Conservation (phyloP, 2,888 invertebrate genomes). For the Rhagonycha fulva region DNA sequence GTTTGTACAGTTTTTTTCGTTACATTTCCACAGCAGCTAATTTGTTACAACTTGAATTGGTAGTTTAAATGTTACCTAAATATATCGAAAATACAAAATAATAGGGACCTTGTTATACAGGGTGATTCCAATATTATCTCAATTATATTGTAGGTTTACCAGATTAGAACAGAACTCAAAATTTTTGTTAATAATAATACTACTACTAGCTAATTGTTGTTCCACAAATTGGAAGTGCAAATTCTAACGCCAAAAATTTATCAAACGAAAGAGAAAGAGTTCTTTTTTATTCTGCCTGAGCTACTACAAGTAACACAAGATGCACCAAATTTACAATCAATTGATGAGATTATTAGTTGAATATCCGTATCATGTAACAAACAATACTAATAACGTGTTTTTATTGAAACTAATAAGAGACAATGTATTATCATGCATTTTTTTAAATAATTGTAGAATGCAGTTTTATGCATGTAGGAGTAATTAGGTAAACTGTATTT, state of each 20-base stretch:
- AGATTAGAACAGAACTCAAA: neutral
- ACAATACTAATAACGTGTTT: neutral
- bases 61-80: neutral
- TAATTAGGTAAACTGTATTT: constrained; percentile 32
- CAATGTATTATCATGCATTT: constrained; percentile 19
- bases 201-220: neutral
- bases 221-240: neutral
- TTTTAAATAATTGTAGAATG: constrained; percentile 20
- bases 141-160: neutral
- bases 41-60: neutral
- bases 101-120: constrained; percentile 1
- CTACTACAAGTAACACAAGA: neutral
- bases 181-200: neutral
- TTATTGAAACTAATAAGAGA: constrained; percentile 5
- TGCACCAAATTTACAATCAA: neutral
- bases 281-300: neutral
- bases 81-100: neutral
- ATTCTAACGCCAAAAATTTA: neutral
- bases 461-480: constrained; percentile 28
- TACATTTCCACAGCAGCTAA: neutral
- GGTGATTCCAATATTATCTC: neutral
- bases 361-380: neutral
- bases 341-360: neutral
- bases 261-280: neutral
- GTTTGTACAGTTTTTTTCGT: neutral